Evolutionary conservation across 2,888 invertebrate genomes (phyloP).

Genomic region (Amiota mariae): DNA sequence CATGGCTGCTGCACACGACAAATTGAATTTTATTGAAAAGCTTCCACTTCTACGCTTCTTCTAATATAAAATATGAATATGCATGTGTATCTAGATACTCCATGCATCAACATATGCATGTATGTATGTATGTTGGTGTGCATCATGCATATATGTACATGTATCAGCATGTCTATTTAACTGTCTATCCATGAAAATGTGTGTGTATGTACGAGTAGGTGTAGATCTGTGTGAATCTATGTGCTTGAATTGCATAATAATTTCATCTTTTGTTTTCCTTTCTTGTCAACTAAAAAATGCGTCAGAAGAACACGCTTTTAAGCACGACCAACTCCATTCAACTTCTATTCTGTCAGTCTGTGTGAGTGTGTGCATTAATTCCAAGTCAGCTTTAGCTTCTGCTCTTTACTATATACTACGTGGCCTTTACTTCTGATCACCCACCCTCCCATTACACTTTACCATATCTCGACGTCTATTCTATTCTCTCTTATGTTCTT

Average conservation of each 20-base stretch:
- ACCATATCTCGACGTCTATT: slow-evolving; percentile 46
- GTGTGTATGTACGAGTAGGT: neutral
- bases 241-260: slow-evolving; percentile 53
- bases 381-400: slow-evolving; percentile 3
- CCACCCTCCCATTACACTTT: no score
- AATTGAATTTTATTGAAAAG: slow-evolving; percentile 67
- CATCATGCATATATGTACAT: slow-evolving; percentile 39
- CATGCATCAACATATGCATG: slow-evolving; percentile 7
- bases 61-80: slow-evolving; percentile 7
- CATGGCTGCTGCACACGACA: slow-evolving; percentile 67
- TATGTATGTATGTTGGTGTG: slow-evolving; percentile 16
- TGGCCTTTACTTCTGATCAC: no score
- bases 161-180: slow-evolving; percentile 43
- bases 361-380: neutral
- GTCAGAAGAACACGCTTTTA: neutral
- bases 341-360: neutral
- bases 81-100: slow-evolving; percentile 15
- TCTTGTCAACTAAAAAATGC: slow-evolving; percentile 25
- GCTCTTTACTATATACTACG: no score
- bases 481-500: neutral
- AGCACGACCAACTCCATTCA: slow-evolving; percentile 1
- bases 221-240: neutral
- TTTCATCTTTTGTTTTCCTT: slow-evolving; percentile 58
- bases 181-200: no score
- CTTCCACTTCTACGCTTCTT: slow-evolving; percentile 39